These are phyloP conservation scores for Zaprionus kolodkinae DNA, from an alignment of 1,140 invertebrate genomes.

Conservation along the genomic window DNA sequence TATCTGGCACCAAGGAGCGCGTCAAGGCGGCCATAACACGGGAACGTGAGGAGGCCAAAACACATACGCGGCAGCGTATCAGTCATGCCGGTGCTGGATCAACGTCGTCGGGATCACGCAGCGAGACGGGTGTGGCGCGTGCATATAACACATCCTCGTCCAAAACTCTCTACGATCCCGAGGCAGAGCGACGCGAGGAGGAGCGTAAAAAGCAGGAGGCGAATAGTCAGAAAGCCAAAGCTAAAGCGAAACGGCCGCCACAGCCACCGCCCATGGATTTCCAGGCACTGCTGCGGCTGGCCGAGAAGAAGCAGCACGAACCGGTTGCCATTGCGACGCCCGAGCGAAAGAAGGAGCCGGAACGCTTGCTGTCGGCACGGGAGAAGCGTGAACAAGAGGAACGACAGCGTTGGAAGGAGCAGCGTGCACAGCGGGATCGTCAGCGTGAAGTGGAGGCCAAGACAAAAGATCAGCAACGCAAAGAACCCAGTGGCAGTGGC, in stretches of 20 bases:
- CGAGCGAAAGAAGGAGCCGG: constrained; percentile 88
- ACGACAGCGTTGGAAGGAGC: constrained; percentile 84
- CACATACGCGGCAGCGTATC: constrained; percentile 83
- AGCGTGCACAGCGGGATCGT: constrained; percentile 59
- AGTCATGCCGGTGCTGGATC: background rate
- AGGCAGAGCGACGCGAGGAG: constrained; percentile 84
- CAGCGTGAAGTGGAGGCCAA: constrained; percentile 51
- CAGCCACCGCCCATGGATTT: constrained; percentile 91
- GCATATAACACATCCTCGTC: constrained; percentile 39
- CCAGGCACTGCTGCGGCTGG: constrained; percentile 90
- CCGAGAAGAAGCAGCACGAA: constrained; percentile 92
- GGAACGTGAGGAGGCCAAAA: constrained; percentile 89
- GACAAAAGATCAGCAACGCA: constrained; percentile 65
- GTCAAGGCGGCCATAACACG: constrained; percentile 90
- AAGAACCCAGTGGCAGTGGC: constrained; percentile 62
- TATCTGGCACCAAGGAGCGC: constrained; percentile 88
- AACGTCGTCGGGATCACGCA: no score
- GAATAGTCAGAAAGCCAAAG: constrained; percentile 85
- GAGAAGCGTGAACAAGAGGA: constrained; percentile 90
- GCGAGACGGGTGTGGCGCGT: constrained; percentile 40
- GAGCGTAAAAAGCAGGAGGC: constrained; percentile 85
- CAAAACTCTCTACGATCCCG: constrained; percentile 73
- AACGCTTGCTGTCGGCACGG: constrained; percentile 91
- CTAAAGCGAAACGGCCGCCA: constrained; percentile 84
- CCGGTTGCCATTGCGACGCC: constrained; percentile 86